Evolutionary conservation across 2,888 invertebrate species (phyloP).

Genomic region (Trichogramma evanescens): DNA sequence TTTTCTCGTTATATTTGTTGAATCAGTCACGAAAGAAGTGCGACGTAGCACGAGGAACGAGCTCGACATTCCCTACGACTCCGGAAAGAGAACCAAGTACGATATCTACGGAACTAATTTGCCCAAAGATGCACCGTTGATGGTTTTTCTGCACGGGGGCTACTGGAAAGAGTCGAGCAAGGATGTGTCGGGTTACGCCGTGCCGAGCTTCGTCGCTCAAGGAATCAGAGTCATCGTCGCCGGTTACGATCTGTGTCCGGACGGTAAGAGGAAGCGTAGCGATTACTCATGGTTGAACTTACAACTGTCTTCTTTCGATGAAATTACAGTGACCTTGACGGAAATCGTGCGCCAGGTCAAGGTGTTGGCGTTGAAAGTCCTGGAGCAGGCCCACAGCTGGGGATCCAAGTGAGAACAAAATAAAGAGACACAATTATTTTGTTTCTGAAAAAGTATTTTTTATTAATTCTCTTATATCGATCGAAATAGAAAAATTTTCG

Average conservation of each 20-base stretch:
- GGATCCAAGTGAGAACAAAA: constrained; percentile 52
- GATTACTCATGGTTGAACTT: constrained; percentile 23
- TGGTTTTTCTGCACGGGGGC: constrained; percentile 81
- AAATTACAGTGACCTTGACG: constrained; percentile 48
- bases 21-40: too few relatives aligned
- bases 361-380: constrained; percentile 55
- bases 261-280: constrained; percentile 50
- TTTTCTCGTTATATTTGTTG: too few relatives aligned
- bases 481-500: too few relatives aligned
- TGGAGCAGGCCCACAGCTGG: constrained; percentile 58
- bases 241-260: constrained; percentile 77
- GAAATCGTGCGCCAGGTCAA: constrained; percentile 62
- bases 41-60: too few relatives aligned
- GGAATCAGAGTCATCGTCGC: constrained; percentile 64
- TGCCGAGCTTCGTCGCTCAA: constrained; percentile 55
- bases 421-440: too few relatives aligned
- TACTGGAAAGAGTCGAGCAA: constrained; percentile 76
- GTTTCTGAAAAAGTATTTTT: too few relatives aligned
- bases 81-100: constrained; percentile 48
- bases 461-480: too few relatives aligned
- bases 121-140: constrained; percentile 67
- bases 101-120: constrained; percentile 67
- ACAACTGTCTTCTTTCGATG: neutral
- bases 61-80: too few relatives aligned
- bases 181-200: constrained; percentile 59